These are phyloP conservation scores for Leucophora obtusa DNA, from an alignment of 2,888 invertebrate species.

Conservation along the genomic window DNA sequence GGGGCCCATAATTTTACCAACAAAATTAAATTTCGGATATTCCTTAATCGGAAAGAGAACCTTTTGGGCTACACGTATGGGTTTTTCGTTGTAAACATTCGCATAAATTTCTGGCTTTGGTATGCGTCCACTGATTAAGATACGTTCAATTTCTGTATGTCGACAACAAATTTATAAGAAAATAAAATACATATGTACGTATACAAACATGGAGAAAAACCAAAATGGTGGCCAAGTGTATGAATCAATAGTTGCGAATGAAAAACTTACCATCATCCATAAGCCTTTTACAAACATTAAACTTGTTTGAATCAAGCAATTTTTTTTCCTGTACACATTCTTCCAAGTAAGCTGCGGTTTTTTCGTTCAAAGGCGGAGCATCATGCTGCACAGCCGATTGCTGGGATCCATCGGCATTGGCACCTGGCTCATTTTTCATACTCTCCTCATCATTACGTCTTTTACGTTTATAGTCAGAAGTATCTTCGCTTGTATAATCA, in stretches of 20 bases:
- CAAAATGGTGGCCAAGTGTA: slow-evolving; percentile 53
- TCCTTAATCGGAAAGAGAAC: slow-evolving; percentile 77
- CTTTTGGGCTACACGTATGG: slow-evolving; percentile 76
- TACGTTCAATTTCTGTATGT: slow-evolving; percentile 81
- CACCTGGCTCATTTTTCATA: slow-evolving; percentile 66
- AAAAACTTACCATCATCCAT: slow-evolving; percentile 84
- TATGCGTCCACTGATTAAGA: slow-evolving; percentile 88
- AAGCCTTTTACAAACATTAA: slow-evolving; percentile 84
- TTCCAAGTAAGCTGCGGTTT: slow-evolving; percentile 87
- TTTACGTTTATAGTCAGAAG: slow-evolving; percentile 76
- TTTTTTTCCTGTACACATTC: slow-evolving; percentile 86
- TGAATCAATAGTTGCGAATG: background rate
- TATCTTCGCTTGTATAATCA: slow-evolving; percentile 75
- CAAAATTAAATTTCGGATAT: slow-evolving; percentile 88
- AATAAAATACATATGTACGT: background rate
- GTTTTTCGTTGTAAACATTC: slow-evolving; percentile 77
- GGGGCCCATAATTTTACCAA: slow-evolving; percentile 94
- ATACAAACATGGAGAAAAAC: slow-evolving; percentile 23
- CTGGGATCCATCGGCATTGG: slow-evolving; percentile 65
- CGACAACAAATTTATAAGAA: background rate
- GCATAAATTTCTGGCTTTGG: slow-evolving; percentile 77
- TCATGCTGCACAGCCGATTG: slow-evolving; percentile 67
- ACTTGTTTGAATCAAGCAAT: slow-evolving; percentile 82
- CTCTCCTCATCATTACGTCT: slow-evolving; percentile 74
- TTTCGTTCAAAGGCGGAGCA: slow-evolving; percentile 81